These are phyloP conservation scores for Nipponia nippon DNA, from an alignment of 2,113 vertebrate species.

Conservation along the genomic window DNA sequence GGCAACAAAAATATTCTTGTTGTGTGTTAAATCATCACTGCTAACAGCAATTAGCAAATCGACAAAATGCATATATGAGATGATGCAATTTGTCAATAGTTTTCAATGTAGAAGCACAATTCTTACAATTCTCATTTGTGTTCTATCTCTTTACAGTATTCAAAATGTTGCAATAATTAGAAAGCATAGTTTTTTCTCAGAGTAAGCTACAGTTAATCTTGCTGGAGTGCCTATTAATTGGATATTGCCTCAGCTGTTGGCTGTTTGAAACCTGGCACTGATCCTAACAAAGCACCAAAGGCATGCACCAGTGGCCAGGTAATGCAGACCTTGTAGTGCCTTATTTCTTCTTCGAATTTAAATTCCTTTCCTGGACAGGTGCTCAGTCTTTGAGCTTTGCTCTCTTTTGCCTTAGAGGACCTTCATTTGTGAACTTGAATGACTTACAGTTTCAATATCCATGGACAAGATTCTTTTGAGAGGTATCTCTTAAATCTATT, in stretches of 20 bases:
- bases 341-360: not conserved
- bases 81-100: not conserved
- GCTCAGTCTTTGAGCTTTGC: not conserved
- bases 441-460: not conserved
- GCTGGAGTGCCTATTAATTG: not conserved
- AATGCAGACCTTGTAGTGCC: not conserved
- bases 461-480: not conserved
- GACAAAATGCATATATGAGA: not conserved
- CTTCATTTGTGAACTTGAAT: not conserved
- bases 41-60: not conserved
- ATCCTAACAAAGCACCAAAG: slow-evolving; percentile 6
- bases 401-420: not conserved
- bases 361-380: not conserved
- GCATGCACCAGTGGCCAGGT: not conserved
- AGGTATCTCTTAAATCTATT: not conserved
- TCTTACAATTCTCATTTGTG: not conserved
- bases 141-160: not conserved
- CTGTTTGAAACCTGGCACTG: not conserved
- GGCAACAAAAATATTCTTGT: not conserved
- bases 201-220: not conserved
- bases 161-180: not conserved
- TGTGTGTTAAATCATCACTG: not conserved
- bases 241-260: not conserved
- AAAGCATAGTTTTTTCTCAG: not conserved
- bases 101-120: not conserved